Conservation (phyloP, 2,888 invertebrate species). For the Meiosimyza decipiens region DNA sequence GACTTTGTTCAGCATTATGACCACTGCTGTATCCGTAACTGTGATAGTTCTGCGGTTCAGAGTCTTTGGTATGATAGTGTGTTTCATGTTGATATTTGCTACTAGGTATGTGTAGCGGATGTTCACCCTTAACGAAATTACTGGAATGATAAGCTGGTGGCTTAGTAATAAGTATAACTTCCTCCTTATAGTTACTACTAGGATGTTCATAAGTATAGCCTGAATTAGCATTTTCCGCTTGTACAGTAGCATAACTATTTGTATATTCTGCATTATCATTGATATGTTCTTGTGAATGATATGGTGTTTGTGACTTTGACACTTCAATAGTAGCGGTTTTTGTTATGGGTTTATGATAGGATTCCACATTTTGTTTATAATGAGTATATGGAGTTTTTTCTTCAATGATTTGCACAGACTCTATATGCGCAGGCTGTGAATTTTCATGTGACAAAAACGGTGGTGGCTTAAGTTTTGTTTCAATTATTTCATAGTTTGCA, state of each 20-base stretch:
- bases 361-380: conserved; percentile 6
- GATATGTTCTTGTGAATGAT: no score
- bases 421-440: conserved; percentile 20
- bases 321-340: no score
- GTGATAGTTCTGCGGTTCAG: not conserved
- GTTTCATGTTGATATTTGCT: not conserved
- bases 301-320: no score
- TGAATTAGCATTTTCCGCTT: not conserved
- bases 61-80: no score
- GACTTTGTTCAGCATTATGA: not conserved
- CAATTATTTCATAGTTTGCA: no score
- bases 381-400: not conserved
- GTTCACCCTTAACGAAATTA: not conserved
- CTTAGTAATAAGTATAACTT: not conserved
- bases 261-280: no score
- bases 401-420: conserved; percentile 21
- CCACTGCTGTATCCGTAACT: not conserved
- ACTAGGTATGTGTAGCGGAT: not conserved
- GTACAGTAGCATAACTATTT: not conserved
- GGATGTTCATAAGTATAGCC: not conserved
- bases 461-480: no score
- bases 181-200: not conserved
- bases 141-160: not conserved
- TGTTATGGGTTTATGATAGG: not conserved
- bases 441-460: no score